Percentiles rank a stretch among this genome's conserved stretches.
Conservation (phyloP, 1,140 invertebrate species). For the Aporrectodea caliginosa region DNA sequence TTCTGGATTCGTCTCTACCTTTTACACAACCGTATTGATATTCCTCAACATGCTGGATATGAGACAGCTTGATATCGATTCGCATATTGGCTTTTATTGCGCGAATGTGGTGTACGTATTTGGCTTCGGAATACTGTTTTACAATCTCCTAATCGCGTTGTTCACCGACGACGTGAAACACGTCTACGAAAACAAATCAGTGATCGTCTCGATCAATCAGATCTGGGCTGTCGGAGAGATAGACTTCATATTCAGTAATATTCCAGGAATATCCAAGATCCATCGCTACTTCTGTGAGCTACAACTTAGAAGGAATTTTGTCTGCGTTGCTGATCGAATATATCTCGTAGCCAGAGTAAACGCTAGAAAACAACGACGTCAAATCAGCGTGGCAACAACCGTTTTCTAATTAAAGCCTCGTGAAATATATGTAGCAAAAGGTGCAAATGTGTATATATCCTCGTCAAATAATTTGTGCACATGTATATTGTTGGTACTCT, state of each 20-base stretch:
- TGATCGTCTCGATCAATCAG: not conserved
- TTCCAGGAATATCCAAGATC: not conserved
- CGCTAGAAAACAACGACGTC: not conserved
- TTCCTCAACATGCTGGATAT: not conserved
- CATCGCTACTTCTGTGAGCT: not conserved
- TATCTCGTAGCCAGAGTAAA: not conserved
- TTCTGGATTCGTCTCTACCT: not conserved
- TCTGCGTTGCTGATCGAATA: not conserved
- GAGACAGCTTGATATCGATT: not conserved
- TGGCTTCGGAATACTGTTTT: not conserved
- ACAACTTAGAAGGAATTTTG: not conserved
- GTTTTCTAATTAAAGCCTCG: no score
- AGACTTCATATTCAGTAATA: not conserved
- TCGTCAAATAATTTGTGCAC: no score
- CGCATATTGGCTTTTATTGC: not conserved
- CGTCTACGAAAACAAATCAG: not conserved
- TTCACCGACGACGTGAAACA: not conserved
- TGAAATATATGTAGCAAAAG: no score
- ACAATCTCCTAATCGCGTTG: not conserved
- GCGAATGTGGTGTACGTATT: not conserved
- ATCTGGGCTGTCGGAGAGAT: not conserved
- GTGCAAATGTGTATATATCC: no score
- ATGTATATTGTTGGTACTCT: no score
- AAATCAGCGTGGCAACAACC: no score
- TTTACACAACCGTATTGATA: not conserved